A percentile compares a stretch with the other conserved stretches of the same genome.
phyloP scores from a whole-genome alignment of 2,888 invertebrate species.

The Ophraella communa region DNA sequence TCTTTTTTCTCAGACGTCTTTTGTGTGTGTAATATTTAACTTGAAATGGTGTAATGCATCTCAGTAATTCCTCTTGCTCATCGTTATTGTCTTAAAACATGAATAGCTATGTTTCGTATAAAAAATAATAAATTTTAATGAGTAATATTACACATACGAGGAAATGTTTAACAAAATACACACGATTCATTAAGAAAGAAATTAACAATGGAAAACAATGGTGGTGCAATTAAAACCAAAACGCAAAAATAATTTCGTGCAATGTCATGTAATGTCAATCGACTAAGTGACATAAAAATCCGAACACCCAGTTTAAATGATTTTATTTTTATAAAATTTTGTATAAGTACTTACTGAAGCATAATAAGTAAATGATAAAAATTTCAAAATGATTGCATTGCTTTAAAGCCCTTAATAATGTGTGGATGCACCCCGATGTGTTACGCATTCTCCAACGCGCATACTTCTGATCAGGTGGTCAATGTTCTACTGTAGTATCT shows the following conservation, averaged over 20 bases:
- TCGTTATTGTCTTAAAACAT: background rate
- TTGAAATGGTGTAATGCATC: background rate
- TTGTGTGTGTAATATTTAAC: background rate
- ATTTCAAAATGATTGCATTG: too few relatives aligned
- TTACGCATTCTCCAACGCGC: too few relatives aligned
- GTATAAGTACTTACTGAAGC: too few relatives aligned
- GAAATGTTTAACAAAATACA: background rate
- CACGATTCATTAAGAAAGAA: background rate
- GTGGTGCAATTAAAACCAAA: background rate
- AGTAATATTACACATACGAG: background rate
- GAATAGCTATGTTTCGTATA: background rate
- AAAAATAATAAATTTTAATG: background rate
- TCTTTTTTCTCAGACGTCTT: background rate
- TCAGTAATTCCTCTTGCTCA: background rate
- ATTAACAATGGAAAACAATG: background rate
- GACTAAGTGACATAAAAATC: too few relatives aligned
- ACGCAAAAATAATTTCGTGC: background rate
- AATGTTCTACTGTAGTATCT: too few relatives aligned
- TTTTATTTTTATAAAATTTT: too few relatives aligned
- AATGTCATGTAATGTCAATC: background rate
- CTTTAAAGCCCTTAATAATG: too few relatives aligned
- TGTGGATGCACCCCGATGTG: too few relatives aligned
- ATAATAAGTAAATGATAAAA: too few relatives aligned
- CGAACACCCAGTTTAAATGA: too few relatives aligned
- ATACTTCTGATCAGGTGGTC: too few relatives aligned